Evolutionary conservation across 2,797 vertebrate species (phyloP), one percentile per base, ranked within the genome.

Genomic region (Kryptopterus vitreolus): DNA sequence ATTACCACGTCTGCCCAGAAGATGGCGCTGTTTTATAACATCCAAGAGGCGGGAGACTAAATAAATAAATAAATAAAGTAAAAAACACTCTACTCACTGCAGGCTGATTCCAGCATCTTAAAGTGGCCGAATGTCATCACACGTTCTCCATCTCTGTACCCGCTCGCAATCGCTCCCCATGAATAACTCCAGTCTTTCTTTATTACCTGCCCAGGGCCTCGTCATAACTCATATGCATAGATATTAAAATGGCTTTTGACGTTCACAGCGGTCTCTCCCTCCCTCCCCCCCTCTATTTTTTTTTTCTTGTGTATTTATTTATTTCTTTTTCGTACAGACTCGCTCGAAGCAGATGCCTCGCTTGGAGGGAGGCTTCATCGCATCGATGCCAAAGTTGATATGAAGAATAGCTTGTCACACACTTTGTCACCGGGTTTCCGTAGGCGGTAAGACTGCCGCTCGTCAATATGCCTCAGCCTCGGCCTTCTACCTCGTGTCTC

Each of bases 341-440:
- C 29, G 53, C 35, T 78, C 35, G 50, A 57, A 59, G 63, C 77
- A 79, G 81, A 79, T 76, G 71, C 71, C 50, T 50, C 2, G 61
- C 73, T 71, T 75, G 83, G 65, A 76, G 80, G 83, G 74, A 81
- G 71, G 81, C 29, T 73, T 71, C 26, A 35, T 73, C 77, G 53
- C 69, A 61, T 80, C 70, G 74, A 83, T 83, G 78, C 62, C 73
- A 80, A 76, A 79, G 72, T 79, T 82, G 77, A 78, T 61, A 69
- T 20, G 76, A 65, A 61, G 76, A 68, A 78, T 72, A 13, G 29
- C 48, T 79, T 52, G 77, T 76, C 53, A 43, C 33, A 13, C 31
- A 76, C 53, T 76, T 76, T 76, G 73, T 76, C 33, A 52, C 48
- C 26, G 38, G n/a, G 63, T 29, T 72, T 58, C 78, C 52, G 82